Percentiles rank a stretch among this genome's conserved stretches.
Conservation (phyloP, 2,888 invertebrate genomes). For the Stenodera caucasica region DNA sequence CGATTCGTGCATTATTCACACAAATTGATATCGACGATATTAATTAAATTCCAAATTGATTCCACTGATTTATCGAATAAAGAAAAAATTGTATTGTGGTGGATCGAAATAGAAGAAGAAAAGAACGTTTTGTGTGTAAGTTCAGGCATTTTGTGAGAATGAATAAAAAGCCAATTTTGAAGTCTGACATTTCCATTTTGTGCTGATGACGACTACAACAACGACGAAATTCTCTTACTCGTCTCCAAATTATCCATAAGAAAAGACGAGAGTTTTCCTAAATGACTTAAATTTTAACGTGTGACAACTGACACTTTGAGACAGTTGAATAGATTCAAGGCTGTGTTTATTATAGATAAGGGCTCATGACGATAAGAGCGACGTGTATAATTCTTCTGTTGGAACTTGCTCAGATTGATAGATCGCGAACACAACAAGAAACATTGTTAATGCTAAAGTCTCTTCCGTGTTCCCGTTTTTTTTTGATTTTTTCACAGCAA, state of each 20-base stretch:
- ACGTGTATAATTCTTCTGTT: background rate
- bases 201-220: background rate
- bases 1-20: too few relatives aligned
- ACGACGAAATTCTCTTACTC: background rate
- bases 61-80: background rate
- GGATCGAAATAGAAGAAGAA: background rate
- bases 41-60: background rate
- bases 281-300: constrained; percentile 7
- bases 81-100: background rate
- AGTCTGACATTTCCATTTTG: background rate
- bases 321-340: constrained; percentile 31
- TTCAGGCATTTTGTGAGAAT: background rate
- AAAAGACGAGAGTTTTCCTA: too few relatives aligned
- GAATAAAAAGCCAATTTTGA: constrained; percentile 1
- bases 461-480: too few relatives aligned
- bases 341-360: constrained; percentile 34
- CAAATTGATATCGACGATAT: background rate
- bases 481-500: too few relatives aligned
- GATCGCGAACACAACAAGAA: background rate
- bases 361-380: constrained; percentile 17
- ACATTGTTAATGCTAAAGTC: too few relatives aligned
- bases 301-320: constrained; percentile 29
- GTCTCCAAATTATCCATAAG: background rate
- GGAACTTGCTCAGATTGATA: background rate
- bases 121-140: background rate